Evolutionary conservation across 2,888 invertebrate genomes (phyloP).

Genomic region (Ectemnius cavifrons): DNA sequence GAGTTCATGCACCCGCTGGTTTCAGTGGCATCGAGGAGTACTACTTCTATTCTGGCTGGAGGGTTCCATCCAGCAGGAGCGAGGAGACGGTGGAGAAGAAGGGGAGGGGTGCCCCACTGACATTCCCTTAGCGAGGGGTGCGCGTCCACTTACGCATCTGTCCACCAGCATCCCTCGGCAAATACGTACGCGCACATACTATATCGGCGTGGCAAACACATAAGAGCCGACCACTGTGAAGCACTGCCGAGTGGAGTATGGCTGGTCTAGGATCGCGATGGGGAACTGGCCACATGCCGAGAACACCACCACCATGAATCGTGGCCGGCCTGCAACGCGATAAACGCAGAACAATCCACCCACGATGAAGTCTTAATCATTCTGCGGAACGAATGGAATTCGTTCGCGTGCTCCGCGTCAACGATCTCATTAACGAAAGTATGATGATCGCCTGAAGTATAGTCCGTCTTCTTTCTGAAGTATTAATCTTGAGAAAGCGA

Average conservation of each 20-base stretch:
- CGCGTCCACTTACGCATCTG: constrained; percentile 76
- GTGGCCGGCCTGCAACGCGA: constrained; percentile 28
- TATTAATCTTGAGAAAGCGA: too few species aligned
- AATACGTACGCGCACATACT: constrained; percentile 62
- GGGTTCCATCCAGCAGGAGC: constrained; percentile 15
- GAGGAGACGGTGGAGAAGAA: constrained; percentile 9
- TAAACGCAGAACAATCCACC: constrained; percentile 22
- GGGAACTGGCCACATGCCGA: constrained; percentile 59
- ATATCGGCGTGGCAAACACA: constrained; percentile 18
- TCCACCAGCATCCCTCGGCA: constrained; percentile 73
- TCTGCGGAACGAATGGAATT: constrained; percentile 21
- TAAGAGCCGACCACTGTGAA: too few species aligned
- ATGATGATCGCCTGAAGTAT: constrained; percentile 12
- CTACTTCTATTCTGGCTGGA: background rate
- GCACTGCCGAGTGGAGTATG: background rate
- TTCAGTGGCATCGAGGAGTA: constrained; percentile 1
- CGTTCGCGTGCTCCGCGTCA: too few species aligned
- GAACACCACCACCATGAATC: constrained; percentile 20
- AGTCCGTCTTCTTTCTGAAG: too few species aligned
- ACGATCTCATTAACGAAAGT: too few species aligned
- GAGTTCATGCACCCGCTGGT: background rate
- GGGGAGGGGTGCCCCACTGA: background rate
- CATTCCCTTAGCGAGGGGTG: constrained; percentile 56
- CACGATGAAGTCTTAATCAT: constrained; percentile 52
- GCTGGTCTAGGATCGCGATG: constrained; percentile 39